phyloP scores from a whole-genome alignment of 2,113 vertebrate species.

The Acrocephalus arundinaceus region DNA sequence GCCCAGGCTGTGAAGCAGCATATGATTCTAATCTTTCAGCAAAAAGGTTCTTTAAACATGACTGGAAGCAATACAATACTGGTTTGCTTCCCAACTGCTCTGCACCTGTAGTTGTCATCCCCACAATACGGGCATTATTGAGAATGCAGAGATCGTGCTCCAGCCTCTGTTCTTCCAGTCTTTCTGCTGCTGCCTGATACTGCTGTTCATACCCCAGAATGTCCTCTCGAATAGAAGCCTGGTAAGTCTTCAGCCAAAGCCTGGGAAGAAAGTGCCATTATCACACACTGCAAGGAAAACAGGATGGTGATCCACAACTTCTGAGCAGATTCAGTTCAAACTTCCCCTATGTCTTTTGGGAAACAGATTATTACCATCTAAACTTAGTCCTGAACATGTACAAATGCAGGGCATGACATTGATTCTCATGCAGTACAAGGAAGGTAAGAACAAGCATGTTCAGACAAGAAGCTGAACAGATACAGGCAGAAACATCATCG shows the following conservation, averaged over 20 bases:
- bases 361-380: background rate
- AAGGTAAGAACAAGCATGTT: background rate
- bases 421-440: background rate
- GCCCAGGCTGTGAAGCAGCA: background rate
- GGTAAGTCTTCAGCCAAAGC: constrained; percentile 84
- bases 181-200: constrained; percentile 83
- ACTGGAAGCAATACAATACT: background rate
- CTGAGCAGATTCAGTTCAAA: background rate
- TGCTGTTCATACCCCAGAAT: constrained; percentile 67
- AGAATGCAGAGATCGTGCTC: constrained; percentile 83
- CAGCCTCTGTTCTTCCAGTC: constrained; percentile 81
- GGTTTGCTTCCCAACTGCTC: background rate
- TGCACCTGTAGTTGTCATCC: constrained; percentile 93
- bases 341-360: background rate
- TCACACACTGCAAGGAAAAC: background rate
- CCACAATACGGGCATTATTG: constrained; percentile 81
- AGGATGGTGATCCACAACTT: background rate
- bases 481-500: background rate
- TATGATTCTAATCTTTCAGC: background rate
- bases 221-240: constrained; percentile 67
- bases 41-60: background rate
- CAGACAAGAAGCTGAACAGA: background rate
- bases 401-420: background rate
- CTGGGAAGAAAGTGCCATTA: constrained; percentile 59
- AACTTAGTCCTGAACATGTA: background rate